Conservation (phyloP, 2,797 vertebrate species). For the Cynopterus sphinx region DNA sequence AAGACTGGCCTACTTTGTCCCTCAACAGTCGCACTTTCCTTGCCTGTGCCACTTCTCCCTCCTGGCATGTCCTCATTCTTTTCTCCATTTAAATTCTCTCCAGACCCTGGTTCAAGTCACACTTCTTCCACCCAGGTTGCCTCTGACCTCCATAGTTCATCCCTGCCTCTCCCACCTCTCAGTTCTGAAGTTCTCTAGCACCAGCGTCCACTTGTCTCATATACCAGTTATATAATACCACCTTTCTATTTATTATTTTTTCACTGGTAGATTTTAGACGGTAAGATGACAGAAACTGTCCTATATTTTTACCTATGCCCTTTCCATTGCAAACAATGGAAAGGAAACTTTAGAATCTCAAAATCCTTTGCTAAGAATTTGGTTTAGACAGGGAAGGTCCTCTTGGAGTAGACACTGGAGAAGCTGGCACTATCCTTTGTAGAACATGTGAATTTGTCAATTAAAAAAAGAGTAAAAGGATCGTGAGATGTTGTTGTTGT, state of each 20-base stretch:
- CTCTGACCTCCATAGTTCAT: neutral
- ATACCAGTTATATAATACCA: neutral
- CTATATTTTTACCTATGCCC: neutral
- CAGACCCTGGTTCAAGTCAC: neutral
- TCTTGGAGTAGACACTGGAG: neutral
- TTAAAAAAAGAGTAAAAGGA: neutral
- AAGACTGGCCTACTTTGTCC: neutral
- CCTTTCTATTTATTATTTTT: neutral
- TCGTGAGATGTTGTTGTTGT: neutral
- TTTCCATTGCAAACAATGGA: neutral
- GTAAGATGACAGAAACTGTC: neutral
- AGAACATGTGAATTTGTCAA: neutral
- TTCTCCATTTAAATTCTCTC: neutral
- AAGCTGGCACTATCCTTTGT: neutral
- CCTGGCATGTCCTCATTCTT: neutral
- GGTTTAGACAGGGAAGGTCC: neutral
- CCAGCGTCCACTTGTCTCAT: neutral
- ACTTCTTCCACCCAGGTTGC: neutral
- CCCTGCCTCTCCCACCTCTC: neutral
- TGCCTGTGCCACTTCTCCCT: neutral
- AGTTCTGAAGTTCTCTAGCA: neutral
- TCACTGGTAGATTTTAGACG: neutral
- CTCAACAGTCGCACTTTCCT: neutral
- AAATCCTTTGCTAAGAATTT: neutral
- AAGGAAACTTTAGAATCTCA: conserved; percentile 1